A percentile compares a stretch with the other conserved stretches of the same genome.
phyloP scores from a whole-genome alignment of 2,113 vertebrate species.

The Lepus timidus region DNA sequence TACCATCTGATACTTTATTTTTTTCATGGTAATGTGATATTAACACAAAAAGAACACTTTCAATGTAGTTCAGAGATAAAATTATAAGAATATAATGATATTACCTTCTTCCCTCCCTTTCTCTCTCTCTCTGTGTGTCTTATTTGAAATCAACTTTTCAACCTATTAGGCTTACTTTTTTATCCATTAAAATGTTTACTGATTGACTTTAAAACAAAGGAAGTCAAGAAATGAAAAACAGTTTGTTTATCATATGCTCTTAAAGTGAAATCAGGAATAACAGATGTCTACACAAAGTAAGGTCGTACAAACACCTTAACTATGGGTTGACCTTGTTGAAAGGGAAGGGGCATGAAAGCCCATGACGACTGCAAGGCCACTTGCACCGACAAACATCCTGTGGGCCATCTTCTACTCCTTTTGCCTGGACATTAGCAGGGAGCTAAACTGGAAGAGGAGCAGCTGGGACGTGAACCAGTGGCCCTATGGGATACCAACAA shows the following conservation, averaged over 20 bases:
- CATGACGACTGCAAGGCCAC: background rate
- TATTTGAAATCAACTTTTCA: background rate
- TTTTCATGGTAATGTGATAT: too few relatives aligned
- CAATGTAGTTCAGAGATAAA: too few relatives aligned
- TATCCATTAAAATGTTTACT: background rate
- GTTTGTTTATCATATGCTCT: background rate
- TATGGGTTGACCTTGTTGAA: background rate
- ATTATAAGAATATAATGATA: too few relatives aligned
- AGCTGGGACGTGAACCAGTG: too few relatives aligned
- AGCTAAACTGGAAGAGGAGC: too few relatives aligned
- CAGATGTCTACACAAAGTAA: background rate
- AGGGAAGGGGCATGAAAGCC: too few relatives aligned
- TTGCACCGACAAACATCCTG: background rate
- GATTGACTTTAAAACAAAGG: background rate
- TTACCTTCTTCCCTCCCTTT: too few relatives aligned
- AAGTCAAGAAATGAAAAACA: background rate
- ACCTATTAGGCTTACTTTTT: background rate
- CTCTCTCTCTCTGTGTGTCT: background rate
- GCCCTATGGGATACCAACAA: too few relatives aligned
- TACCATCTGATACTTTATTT: too few relatives aligned
- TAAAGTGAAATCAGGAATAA: background rate
- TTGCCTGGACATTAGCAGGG: too few relatives aligned
- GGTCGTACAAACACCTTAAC: background rate
- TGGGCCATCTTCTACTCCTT: too few relatives aligned
- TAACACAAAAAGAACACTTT: too few relatives aligned